Evolutionary conservation across 2,888 invertebrate species (phyloP).

Genomic region (Sphecodes monilicornis): DNA sequence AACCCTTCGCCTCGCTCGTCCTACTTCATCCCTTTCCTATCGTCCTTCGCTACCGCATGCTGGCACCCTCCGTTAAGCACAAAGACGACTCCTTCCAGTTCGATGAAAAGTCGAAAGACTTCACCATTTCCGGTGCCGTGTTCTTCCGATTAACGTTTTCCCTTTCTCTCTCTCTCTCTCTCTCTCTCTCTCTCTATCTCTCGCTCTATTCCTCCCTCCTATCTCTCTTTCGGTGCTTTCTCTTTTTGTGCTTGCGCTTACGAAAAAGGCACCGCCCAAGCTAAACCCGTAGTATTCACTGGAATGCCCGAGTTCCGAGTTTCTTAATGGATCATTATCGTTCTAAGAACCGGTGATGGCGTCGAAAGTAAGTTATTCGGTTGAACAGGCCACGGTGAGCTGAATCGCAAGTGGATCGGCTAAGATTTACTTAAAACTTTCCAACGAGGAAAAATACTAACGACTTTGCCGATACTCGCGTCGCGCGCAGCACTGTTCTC

Average conservation of each 20-base stretch:
- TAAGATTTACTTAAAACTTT: slow-evolving; percentile 68
- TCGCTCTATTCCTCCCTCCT: background rate
- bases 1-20: slow-evolving; percentile 49
- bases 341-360: slow-evolving; percentile 56
- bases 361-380: slow-evolving; percentile 69
- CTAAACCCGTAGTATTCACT: slow-evolving; percentile 58
- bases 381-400: slow-evolving; percentile 43
- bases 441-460: slow-evolving; percentile 34
- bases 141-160: slow-evolving; percentile 66
- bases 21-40: slow-evolving; percentile 23
- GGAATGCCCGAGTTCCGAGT: slow-evolving; percentile 67
- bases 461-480: slow-evolving; percentile 19
- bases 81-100: slow-evolving; percentile 74
- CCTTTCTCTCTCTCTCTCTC: slow-evolving; percentile 4
- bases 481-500: background rate
- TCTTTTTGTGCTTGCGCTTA: background rate
- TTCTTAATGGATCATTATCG: slow-evolving; percentile 73
- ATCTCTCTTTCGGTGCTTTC: background rate
- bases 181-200: background rate
- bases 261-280: slow-evolving; percentile 36
- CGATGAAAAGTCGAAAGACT: slow-evolving; percentile 73
- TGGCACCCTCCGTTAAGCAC: slow-evolving; percentile 65
- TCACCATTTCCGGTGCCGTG: slow-evolving; percentile 60
- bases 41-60: slow-evolving; percentile 38
- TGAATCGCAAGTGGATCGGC: slow-evolving; percentile 67